These are phyloP conservation scores for Willisornis vidua DNA, from an alignment of 2,113 vertebrate species.

Conservation along the genomic window DNA sequence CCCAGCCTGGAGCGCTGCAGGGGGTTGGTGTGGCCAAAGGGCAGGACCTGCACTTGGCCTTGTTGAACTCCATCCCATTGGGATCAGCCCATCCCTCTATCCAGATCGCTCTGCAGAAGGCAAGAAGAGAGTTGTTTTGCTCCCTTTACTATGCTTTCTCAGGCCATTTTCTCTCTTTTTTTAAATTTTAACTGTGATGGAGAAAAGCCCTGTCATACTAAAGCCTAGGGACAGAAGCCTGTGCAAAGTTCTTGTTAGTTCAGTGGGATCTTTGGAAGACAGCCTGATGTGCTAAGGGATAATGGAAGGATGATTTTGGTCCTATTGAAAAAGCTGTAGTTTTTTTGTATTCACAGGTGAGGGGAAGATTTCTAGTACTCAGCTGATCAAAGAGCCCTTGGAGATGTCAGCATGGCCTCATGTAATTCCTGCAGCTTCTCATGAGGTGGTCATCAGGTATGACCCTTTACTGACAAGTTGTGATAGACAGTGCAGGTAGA, in stretches of 20 bases:
- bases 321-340: not conserved
- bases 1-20: too few relatives aligned
- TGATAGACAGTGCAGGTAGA: not conserved
- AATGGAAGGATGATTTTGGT: not conserved
- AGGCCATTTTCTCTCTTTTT: not conserved
- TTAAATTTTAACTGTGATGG: accelerated
- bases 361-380: conserved; percentile 46
- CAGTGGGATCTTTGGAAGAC: not conserved
- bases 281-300: not conserved
- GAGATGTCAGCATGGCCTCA: conserved; percentile 45
- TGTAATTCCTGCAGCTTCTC: conserved; percentile 12
- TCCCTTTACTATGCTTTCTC: not conserved
- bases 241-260: not conserved
- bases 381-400: conserved; percentile 45
- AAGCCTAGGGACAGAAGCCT: not conserved
- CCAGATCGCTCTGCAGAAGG: too few relatives aligned
- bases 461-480: conserved; percentile 29
- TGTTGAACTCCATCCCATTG: too few relatives aligned
- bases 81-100: too few relatives aligned
- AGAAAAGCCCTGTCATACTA: not conserved
- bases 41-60: too few relatives aligned
- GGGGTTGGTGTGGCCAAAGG: too few relatives aligned
- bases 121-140: not conserved
- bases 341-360: conserved; percentile 46
- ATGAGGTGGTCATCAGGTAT: conserved; percentile 63